Evolutionary conservation across 2,113 vertebrate species (phyloP), one percentile per base, ranked within the genome.

Genomic region (Tapirus terrestris): DNA sequence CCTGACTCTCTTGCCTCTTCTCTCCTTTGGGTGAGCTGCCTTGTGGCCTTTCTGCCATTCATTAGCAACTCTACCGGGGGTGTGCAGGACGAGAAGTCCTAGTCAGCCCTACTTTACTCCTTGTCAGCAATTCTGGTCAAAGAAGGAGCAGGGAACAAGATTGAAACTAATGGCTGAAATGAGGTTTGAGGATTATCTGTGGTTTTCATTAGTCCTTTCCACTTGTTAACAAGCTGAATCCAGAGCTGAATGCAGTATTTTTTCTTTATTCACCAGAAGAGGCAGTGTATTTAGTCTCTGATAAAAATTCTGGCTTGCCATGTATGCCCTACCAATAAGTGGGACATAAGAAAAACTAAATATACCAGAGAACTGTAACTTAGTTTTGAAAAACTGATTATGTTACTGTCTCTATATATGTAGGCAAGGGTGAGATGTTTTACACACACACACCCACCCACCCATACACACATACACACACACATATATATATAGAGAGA

Each of bases 91-190:
- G 5, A 75, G 83, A 36, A 53, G 63, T 67, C 56, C 79, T 27
- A 43, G 67, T 77, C 61, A 82, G 53, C 16, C 48, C 20, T 33
- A 39, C 33, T 90, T 83, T 23, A 63, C n/a, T 93, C 63, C 48
- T 92, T 94, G 91, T 96, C 73, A 89, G 93, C 58, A 82, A 36
- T 75, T 93, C 81, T 80, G 25, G 81, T 65, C 23, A 72, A 91
- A 77, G 81, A 77, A 89, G 58, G 56, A 76, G 25, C 45, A 25
- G 70, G 39, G 87, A 23, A 91, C 85, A 89, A 93, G 85, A 94
- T 36, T 97, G 95, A 97, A 89, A 85, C 51, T 67, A 94, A 94
- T 86, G 93, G 88, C 88, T 65, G 61, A 84, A 60, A 76, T 83
- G 73, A 97, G 67, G 43, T 36, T 73, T 67, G 67, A 88, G 88